Evolutionary conservation across 2,797 vertebrate genomes (phyloP).

Genomic region (Caiman crocodilus): DNA sequence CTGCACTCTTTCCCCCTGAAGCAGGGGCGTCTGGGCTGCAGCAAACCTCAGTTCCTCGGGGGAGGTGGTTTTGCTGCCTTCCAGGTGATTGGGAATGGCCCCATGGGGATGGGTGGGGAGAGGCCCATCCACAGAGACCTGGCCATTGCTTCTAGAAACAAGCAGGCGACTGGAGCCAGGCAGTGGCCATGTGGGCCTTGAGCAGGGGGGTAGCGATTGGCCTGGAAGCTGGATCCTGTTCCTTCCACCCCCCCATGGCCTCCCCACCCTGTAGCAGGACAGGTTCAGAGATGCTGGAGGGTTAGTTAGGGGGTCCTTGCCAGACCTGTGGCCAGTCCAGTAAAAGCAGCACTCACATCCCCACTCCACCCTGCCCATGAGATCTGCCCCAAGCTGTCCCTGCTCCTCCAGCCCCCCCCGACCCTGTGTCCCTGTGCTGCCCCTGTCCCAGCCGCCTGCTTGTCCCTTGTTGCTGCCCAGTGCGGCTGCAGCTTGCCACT

Average conservation of each 20-base stretch:
- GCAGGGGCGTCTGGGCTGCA: accelerated
- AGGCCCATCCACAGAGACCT: not conserved
- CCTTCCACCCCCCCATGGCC: no score
- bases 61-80: accelerated
- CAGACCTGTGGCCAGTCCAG: not conserved
- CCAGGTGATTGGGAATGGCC: not conserved
- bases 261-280: no score
- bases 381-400: not conserved
- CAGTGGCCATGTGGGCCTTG: no score
- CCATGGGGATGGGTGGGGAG: no score
- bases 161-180: no score
- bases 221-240: no score
- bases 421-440: accelerated
- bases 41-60: accelerated
- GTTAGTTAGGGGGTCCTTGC: not conserved
- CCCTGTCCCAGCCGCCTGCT: not conserved
- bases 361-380: no score
- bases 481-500: no score
- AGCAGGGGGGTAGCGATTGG: no score
- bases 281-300: not conserved
- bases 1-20: accelerated
- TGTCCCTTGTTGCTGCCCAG: not conserved
- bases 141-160: not conserved
- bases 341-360: no score
- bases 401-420: not conserved